Evolutionary conservation across 2,888 invertebrate genomes (phyloP), one percentile per base, ranked within the genome.

Genomic region (Ecdyonurus torrentis): DNA sequence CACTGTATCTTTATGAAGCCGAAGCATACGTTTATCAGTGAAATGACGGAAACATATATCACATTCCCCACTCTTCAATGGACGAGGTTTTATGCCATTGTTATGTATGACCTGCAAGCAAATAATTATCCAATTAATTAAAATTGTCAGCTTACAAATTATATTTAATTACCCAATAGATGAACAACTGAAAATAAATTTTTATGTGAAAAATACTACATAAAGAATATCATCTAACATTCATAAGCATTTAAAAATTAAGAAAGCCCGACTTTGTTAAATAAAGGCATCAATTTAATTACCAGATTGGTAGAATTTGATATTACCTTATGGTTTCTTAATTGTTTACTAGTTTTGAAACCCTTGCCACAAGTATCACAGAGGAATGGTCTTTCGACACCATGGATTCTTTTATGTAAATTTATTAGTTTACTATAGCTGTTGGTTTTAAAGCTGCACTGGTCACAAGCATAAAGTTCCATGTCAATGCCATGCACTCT

Each of bases 291-390:
- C 10, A n/a, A 15, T 10, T n/a, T 52, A 52, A 10, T n/a, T n/a
- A 15, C 52, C 52, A 7, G 10, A 20, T 19, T 58, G 22, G n/a
- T 25, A 59, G 22, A 37, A 20, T n/a, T 53, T 15, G 18, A 61
- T 52, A 79, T 78, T 7, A 81, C 73, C 64, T 83, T 83, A 74
- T 92, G 92, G 70, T 89, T 90, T 53, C 86, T 80, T 62, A 91
- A 75, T 71, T 91, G 91, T 71, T 86, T 87, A 5, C 80, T 78
- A 69, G 87, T 91, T 73, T 91, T 91, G 73, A 91, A 92, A 2
- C 76, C 79, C 72, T 90, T 89, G 23, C 82, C 81, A 72, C 92
- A 92, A 63, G 80, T 74, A 65, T 82, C 78, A 74, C 84, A 85
- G 23, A 77, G 70, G 71, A 78, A 85, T 63, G 81, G 79, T 67